phyloP scores from a whole-genome alignment of 2,113 vertebrate genomes.

The Edolisoma coerulescens region DNA sequence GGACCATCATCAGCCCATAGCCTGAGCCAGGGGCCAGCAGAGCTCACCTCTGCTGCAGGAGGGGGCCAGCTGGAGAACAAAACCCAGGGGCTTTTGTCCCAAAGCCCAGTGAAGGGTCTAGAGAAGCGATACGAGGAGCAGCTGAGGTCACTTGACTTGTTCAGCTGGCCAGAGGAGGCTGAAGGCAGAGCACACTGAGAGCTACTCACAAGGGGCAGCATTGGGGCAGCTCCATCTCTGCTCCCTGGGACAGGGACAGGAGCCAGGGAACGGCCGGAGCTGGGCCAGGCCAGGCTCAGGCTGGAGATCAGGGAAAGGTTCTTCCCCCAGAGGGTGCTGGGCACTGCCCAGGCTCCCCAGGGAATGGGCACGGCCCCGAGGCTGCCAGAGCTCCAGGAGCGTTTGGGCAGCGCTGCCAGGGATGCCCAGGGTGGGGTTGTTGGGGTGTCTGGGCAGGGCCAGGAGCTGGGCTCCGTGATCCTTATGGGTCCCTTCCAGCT shows the following conservation, averaged over 20 bases:
- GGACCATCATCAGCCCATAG: not conserved
- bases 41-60: not conserved
- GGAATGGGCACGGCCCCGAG: not conserved
- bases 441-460: not conserved
- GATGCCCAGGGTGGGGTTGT: accelerated
- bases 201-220: not conserved
- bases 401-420: not conserved
- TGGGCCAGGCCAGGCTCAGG: not conserved
- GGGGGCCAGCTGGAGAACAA: not conserved
- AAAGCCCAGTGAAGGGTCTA: not conserved
- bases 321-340: not conserved
- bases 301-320: not conserved
- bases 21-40: not conserved
- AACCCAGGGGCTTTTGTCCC: not conserved
- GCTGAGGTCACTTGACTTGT: not conserved
- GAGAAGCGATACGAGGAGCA: not conserved
- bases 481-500: not conserved
- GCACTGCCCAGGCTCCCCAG: not conserved
- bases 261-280: accelerated
- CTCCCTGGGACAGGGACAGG: not conserved
- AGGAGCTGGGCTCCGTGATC: accelerated
- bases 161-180: not conserved
- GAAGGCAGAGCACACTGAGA: not conserved
- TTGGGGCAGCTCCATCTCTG: not conserved
- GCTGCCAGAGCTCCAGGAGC: not conserved